Percentiles rank a stretch among this genome's conserved stretches.
These are phyloP conservation scores for Diprion similis DNA, from an alignment of 1,140 invertebrate genomes.

Conservation along the genomic window DNA sequence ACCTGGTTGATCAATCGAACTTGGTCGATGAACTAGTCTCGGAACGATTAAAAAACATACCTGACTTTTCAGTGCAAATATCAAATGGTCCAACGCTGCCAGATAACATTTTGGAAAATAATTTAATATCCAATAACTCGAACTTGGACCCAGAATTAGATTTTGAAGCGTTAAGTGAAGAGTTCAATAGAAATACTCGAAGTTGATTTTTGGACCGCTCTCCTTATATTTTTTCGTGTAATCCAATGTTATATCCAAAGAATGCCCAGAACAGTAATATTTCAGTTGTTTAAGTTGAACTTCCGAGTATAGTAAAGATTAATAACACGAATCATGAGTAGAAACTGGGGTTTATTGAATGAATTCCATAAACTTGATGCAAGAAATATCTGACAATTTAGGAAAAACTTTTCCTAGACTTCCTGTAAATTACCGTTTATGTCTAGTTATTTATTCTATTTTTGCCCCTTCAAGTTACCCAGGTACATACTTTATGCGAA, in stretches of 20 bases:
- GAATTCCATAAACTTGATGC: too few relatives aligned
- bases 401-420: too few relatives aligned
- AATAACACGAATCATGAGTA: too few relatives aligned
- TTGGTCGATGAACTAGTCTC: conserved; percentile 54
- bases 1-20: conserved; percentile 51
- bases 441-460: too few relatives aligned
- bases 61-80: not conserved
- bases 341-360: too few relatives aligned
- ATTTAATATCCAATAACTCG: conserved; percentile 47
- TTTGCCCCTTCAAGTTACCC: too few relatives aligned
- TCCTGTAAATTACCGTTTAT: too few relatives aligned
- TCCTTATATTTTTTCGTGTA: not conserved
- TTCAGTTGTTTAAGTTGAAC: not conserved
- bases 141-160: conserved; percentile 48
- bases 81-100: conserved; percentile 34
- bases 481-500: not conserved
- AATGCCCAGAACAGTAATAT: not conserved
- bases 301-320: too few relatives aligned
- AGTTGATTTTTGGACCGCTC: conserved; percentile 40
- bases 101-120: conserved; percentile 52
- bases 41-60: conserved; percentile 52
- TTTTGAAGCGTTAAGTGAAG: conserved; percentile 49
- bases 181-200: conserved; percentile 48
- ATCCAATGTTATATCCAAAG: not conserved
- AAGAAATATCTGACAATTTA: too few relatives aligned